Evolutionary conservation across 2,888 invertebrate genomes (phyloP).

Genomic region (Fragum whitleyi): DNA sequence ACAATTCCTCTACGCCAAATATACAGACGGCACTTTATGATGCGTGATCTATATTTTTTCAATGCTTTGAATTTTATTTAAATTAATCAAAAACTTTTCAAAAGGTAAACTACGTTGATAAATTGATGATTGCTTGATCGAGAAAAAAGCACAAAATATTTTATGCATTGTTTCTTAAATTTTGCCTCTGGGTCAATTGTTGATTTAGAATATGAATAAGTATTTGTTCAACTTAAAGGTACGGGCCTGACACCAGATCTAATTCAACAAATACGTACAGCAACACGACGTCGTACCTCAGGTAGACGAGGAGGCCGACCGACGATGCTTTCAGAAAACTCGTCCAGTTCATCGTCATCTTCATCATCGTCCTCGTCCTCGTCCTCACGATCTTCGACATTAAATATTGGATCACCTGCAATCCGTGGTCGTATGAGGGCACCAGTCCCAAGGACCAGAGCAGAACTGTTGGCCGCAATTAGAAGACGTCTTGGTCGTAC

Average conservation of each 20-base stretch:
- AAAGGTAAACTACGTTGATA: too few relatives aligned
- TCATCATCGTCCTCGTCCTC: slow-evolving; percentile 37
- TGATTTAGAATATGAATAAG: too few relatives aligned
- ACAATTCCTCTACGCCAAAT: neutral
- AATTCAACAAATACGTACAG: slow-evolving; percentile 38
- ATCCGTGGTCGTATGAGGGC: neutral
- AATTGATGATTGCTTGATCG: too few relatives aligned
- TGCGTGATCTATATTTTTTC: neutral
- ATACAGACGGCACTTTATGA: neutral
- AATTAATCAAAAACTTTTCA: too few relatives aligned
- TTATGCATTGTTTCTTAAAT: too few relatives aligned
- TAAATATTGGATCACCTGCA: neutral
- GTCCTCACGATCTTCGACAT: slow-evolving; percentile 42
- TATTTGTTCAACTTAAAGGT: too few relatives aligned
- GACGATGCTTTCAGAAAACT: slow-evolving; percentile 1
- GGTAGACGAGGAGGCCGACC: neutral
- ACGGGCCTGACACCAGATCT: slow-evolving; percentile 47
- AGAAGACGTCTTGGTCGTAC: slow-evolving; percentile 23
- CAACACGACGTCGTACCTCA: neutral
- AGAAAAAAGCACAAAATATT: too few relatives aligned
- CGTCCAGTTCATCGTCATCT: neutral
- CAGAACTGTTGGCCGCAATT: slow-evolving; percentile 48
- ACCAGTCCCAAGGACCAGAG: slow-evolving; percentile 31
- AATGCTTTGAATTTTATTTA: neutral
- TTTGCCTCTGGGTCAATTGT: too few relatives aligned